phyloP scores from a whole-genome alignment of 2,797 vertebrate species.

The Aythya fuligula region DNA sequence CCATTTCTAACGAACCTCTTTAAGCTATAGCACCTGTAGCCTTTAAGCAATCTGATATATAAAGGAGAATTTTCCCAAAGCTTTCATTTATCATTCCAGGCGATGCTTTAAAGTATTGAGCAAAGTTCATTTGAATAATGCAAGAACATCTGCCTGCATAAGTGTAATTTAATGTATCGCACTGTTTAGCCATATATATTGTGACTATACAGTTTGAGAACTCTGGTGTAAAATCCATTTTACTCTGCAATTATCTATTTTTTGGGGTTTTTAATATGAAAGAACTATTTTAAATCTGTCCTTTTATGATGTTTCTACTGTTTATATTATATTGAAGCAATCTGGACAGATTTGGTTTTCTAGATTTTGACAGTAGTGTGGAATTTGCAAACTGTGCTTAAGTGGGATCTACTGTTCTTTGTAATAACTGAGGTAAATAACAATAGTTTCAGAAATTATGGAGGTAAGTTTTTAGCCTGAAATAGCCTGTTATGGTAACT shows the following conservation, averaged over 20 bases:
- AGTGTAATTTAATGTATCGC: background rate
- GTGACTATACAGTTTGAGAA: background rate
- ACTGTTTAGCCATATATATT: background rate
- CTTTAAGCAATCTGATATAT: background rate
- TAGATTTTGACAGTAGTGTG: background rate
- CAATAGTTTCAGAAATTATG: background rate
- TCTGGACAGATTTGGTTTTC: background rate
- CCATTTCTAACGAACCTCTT: background rate
- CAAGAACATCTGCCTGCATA: background rate
- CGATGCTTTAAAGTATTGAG: background rate
- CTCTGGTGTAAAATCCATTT: background rate
- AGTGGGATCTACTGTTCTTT: background rate
- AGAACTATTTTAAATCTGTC: background rate
- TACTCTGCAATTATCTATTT: background rate
- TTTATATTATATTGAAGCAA: background rate
- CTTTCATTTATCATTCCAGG: background rate
- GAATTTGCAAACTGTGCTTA: background rate
- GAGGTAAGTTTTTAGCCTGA: background rate
- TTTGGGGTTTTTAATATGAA: background rate
- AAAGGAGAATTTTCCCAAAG: background rate
- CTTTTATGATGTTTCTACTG: background rate
- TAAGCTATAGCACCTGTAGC: background rate
- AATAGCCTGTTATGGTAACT: background rate
- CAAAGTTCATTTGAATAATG: background rate
- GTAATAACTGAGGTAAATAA: background rate